These are phyloP conservation scores for Tenualosa ilisha DNA, from an alignment of 2,797 vertebrate species.

Conservation along the genomic window DNA sequence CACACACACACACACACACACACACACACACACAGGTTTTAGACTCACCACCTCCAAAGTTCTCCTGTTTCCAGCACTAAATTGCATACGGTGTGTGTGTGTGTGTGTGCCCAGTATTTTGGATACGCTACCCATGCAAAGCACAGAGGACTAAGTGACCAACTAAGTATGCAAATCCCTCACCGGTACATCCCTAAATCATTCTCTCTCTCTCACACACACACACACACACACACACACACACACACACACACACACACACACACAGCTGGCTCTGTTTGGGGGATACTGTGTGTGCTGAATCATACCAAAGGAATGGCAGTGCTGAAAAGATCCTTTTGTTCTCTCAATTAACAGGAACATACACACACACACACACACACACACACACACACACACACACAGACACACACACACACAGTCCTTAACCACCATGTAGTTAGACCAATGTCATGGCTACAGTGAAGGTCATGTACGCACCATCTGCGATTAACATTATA, in stretches of 20 bases:
- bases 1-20: too few relatives aligned
- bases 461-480: neutral
- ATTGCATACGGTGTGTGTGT: neutral
- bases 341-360: conserved; percentile 8
- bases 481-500: neutral
- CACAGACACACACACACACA: too few relatives aligned
- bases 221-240: conserved; percentile 4
- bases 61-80: too few relatives aligned
- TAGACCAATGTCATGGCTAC: neutral
- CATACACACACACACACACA: neutral
- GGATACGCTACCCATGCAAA: neutral
- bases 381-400: too few relatives aligned
- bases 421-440: neutral
- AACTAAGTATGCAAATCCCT: neutral
- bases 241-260: neutral
- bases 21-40: too few relatives aligned
- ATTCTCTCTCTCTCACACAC: too few relatives aligned
- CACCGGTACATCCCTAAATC: neutral
- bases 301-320: conserved; percentile 26
- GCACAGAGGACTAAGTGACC: neutral
- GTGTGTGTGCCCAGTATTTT: too few relatives aligned
- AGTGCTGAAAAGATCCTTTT: conserved; percentile 30
- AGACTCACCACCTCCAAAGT: too few relatives aligned
- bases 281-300: conserved; percentile 34
- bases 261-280: conserved; percentile 23